Percentiles rank a stretch among this genome's conserved stretches.
Conservation (phyloP, 2,113 vertebrate genomes). For the Crotalus horridus region DNA sequence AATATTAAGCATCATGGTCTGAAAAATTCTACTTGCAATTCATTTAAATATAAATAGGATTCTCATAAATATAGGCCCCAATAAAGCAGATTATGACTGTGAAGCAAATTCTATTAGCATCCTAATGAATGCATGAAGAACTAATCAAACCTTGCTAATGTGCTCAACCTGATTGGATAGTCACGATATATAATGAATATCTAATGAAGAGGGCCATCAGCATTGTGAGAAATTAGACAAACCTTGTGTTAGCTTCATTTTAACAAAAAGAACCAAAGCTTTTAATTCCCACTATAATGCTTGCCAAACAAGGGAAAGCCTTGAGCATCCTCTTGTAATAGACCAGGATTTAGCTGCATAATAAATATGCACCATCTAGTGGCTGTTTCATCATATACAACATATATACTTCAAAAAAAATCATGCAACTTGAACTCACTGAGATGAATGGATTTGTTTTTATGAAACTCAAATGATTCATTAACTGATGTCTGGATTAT, state of each 20-base stretch:
- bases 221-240: background rate
- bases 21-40: background rate
- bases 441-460: background rate
- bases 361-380: conserved; percentile 64
- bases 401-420: background rate
- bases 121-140: background rate
- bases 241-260: background rate
- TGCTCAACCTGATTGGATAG: background rate
- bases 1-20: background rate
- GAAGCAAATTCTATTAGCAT: background rate
- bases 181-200: background rate
- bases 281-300: conserved; percentile 5
- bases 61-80: background rate
- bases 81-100: background rate
- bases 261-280: conserved; percentile 10
- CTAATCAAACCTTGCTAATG: background rate
- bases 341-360: conserved; percentile 12
- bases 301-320: conserved; percentile 44
- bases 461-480: background rate
- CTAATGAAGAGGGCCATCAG: background rate
- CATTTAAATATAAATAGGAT: background rate
- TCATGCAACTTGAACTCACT: background rate
- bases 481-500: background rate
- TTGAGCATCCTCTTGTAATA: background rate
- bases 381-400: conserved; percentile 8